phyloP scores from a whole-genome alignment of 2,888 invertebrate genomes.

The Trichopoda pennipes region DNA sequence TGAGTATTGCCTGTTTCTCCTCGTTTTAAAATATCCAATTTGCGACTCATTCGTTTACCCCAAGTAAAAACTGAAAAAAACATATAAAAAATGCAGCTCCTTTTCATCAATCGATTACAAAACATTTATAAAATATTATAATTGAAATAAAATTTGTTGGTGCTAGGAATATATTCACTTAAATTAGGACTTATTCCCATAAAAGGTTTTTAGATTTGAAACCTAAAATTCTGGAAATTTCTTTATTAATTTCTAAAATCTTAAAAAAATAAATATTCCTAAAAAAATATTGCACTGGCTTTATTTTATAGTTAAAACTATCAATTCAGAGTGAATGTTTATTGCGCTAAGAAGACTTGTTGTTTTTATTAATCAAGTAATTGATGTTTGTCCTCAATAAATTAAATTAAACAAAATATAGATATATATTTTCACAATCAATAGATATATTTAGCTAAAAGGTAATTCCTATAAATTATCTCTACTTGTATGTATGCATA shows the following conservation, averaged over 20 bases:
- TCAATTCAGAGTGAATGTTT: conserved; percentile 23
- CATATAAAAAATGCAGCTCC: background rate
- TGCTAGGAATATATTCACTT: too few species aligned
- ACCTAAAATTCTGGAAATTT: too few species aligned
- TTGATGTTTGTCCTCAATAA: conserved; percentile 63
- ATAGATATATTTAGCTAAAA: conserved; percentile 65
- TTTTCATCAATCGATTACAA: background rate
- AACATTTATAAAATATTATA: background rate
- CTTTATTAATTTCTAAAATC: too few species aligned
- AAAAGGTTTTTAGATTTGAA: too few species aligned
- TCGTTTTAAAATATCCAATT: conserved; percentile 87
- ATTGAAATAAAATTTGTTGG: too few species aligned
- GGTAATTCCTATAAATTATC: conserved; percentile 60
- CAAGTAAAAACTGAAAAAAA: conserved; percentile 86
- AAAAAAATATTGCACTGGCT: too few species aligned
- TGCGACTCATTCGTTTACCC: conserved; percentile 90
- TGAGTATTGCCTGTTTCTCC: conserved; percentile 81
- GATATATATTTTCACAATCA: conserved; percentile 52
- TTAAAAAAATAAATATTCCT: too few species aligned
- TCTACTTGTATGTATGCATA: conserved; percentile 65
- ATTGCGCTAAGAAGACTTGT: background rate
- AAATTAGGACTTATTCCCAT: too few species aligned
- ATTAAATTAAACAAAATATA: conserved; percentile 53
- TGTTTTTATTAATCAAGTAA: conserved; percentile 36
- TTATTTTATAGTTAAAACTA: background rate